Conservation (phyloP, 1,140 invertebrate genomes). For the Eriosoma lanigerum region DNA sequence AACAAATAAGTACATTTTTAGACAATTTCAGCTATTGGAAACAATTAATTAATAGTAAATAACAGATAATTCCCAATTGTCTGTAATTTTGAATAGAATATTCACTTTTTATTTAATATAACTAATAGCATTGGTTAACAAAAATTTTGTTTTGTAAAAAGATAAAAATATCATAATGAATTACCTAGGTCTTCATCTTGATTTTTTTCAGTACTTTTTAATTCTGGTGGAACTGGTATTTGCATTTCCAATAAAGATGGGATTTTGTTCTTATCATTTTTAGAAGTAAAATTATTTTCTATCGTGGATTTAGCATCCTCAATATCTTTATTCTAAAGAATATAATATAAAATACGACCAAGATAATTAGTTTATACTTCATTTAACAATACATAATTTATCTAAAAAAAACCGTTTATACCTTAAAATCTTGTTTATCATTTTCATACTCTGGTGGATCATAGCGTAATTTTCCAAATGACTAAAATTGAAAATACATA, state of each 20-base stretch:
- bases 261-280: slow-evolving; percentile 41
- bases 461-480: slow-evolving; percentile 43
- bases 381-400: too few relatives aligned
- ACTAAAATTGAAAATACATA: slow-evolving; percentile 10
- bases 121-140: too few relatives aligned
- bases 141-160: too few relatives aligned
- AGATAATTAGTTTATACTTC: too few relatives aligned
- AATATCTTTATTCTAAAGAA: slow-evolving; percentile 31
- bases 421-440: slow-evolving; percentile 36
- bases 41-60: too few relatives aligned
- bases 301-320: slow-evolving; percentile 1
- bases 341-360: neutral
- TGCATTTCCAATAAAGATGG: slow-evolving; percentile 48
- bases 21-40: too few relatives aligned
- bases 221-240: slow-evolving; percentile 36
- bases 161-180: neutral
- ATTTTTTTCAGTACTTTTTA: slow-evolving; percentile 40
- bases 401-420: neutral
- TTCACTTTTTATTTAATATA: too few relatives aligned
- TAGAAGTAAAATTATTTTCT: slow-evolving; percentile 36
- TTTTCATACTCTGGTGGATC: slow-evolving; percentile 44
- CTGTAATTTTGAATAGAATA: too few relatives aligned
- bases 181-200: slow-evolving; percentile 22
- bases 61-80: too few relatives aligned
- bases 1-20: too few relatives aligned